These are phyloP conservation scores for Branchinecta lynchi DNA, from an alignment of 1,140 invertebrate genomes.

Conservation along the genomic window DNA sequence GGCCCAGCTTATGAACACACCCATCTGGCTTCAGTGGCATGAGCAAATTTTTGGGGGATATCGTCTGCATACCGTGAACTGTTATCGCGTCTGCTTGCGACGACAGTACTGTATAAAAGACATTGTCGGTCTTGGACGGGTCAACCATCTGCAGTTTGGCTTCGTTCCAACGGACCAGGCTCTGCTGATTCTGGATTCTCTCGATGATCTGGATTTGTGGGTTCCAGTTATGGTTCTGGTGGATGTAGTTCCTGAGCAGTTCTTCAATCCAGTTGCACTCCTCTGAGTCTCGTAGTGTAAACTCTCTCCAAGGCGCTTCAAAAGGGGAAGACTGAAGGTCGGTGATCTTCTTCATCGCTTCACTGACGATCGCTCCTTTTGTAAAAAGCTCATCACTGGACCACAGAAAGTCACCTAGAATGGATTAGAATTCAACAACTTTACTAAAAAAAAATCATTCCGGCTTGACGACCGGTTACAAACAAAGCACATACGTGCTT, in stretches of 20 bases:
- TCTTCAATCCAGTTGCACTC: conserved; percentile 1
- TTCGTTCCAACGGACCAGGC: background rate
- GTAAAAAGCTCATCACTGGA: background rate
- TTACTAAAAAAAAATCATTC: no score
- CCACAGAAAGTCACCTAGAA: background rate
- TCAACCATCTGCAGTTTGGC: background rate
- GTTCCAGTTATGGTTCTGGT: background rate
- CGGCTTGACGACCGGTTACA: no score
- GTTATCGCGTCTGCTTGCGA: background rate
- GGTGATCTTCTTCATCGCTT: background rate
- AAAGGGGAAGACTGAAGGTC: background rate
- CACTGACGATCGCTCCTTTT: background rate
- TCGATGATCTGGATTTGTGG: background rate
- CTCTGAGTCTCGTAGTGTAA: background rate
- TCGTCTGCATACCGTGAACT: background rate
- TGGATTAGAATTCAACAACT: no score
- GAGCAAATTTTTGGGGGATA: background rate
- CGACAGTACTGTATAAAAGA: background rate
- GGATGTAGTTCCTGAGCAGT: background rate
- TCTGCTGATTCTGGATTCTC: background rate
- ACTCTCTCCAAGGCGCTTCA: background rate
- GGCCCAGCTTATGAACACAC: background rate
- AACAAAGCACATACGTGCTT: no score
- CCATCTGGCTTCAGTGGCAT: background rate
- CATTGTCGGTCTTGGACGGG: background rate